phyloP scores from a whole-genome alignment of 2,797 vertebrate species.

The Argentina silus region DNA sequence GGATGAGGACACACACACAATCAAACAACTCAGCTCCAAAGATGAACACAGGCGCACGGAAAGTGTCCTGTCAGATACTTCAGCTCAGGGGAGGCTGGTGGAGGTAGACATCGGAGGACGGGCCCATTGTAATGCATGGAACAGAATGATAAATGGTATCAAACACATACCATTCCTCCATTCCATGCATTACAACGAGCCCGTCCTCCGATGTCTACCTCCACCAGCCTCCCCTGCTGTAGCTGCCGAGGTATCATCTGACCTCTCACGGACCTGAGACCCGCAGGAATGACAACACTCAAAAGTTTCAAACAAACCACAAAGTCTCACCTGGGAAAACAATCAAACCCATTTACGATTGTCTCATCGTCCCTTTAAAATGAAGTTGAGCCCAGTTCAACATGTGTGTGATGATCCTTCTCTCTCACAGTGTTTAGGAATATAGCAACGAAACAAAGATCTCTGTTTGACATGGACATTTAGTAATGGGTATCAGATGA shows the following conservation, averaged over 20 bases:
- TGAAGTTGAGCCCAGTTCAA: neutral
- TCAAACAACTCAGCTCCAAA: no score
- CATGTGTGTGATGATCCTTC: neutral
- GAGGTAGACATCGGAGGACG: no score
- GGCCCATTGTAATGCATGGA: no score
- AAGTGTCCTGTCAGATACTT: no score
- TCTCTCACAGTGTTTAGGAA: neutral
- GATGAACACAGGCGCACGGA: neutral
- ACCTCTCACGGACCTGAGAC: neutral
- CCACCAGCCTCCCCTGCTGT: neutral
- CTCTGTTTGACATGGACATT: neutral
- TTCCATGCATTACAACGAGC: no score
- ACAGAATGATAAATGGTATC: no score
- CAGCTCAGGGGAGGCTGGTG: no score
- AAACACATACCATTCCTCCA: no score
- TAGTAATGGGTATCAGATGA: neutral
- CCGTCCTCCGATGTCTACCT: no score
- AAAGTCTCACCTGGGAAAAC: constrained; percentile 9
- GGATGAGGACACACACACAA: constrained; percentile 1
- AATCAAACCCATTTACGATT: neutral
- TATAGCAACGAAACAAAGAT: neutral
- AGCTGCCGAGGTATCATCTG: neutral
- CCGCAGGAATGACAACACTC: neutral
- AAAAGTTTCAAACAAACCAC: neutral
- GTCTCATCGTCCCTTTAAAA: neutral